Evolutionary conservation across 2,797 vertebrate species (phyloP).

Genomic region (Paguma larvata): DNA sequence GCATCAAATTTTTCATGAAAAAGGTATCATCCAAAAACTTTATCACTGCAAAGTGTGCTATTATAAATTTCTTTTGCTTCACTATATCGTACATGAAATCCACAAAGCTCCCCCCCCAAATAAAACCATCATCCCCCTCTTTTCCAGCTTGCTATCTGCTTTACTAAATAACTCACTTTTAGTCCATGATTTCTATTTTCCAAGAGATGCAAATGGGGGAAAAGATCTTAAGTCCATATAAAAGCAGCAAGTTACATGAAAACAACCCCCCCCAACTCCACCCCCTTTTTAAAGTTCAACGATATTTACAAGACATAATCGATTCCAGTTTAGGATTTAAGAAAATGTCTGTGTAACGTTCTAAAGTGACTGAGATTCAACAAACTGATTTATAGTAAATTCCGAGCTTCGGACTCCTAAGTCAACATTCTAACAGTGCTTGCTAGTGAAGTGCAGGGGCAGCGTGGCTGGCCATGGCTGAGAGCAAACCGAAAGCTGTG

Average conservation of each 20-base stretch:
- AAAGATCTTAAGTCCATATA: neutral
- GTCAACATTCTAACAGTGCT: conserved; percentile 73
- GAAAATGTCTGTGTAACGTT: conserved; percentile 65
- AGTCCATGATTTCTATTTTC: conserved; percentile 5
- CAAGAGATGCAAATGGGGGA: neutral
- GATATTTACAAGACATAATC: conserved; percentile 58
- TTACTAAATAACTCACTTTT: conserved; percentile 41
- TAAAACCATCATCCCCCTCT: neutral
- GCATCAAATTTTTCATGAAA: conserved; percentile 3
- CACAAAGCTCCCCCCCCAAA: neutral
- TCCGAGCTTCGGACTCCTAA: conserved; percentile 67
- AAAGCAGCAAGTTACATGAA: conserved; percentile 53
- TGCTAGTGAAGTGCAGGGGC: conserved; percentile 87
- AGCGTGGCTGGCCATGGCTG: conserved; percentile 89
- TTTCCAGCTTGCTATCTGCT: neutral
- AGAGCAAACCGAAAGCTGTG: conserved; percentile 88
- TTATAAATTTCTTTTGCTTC: neutral
- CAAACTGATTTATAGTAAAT: conserved; percentile 76
- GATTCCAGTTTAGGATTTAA: conserved; percentile 67
- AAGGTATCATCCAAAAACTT: conserved; percentile 6
- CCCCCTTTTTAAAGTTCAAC: conserved; percentile 56
- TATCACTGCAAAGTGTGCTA: neutral
- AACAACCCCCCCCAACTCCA: neutral
- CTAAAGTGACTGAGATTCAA: conserved; percentile 68
- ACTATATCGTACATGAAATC: neutral